A percentile compares a stretch with the other conserved stretches of the same genome.
Evolutionary conservation across 2,888 invertebrate species (phyloP).

Genomic region (Xanthia togata): DNA sequence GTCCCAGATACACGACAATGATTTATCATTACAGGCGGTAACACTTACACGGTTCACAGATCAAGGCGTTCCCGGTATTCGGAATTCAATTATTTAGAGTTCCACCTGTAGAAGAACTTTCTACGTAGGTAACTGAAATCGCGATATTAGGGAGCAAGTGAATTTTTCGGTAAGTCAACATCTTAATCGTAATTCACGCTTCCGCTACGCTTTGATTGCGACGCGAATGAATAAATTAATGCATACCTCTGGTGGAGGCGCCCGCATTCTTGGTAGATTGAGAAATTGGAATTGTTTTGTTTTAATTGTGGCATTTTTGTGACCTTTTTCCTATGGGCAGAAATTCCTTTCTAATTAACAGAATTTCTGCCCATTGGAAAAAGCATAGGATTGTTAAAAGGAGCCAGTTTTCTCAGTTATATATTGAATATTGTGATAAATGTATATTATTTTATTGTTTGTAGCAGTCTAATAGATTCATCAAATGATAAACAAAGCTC

Average conservation of each 20-base stretch:
- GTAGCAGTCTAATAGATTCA: neutral
- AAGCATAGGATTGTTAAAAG: neutral
- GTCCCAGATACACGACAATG: slow-evolving; percentile 67
- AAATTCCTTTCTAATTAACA: too few species aligned
- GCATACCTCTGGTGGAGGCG: slow-evolving; percentile 11
- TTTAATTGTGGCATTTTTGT: slow-evolving; percentile 11
- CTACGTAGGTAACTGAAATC: slow-evolving; percentile 24
- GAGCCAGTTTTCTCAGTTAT: neutral
- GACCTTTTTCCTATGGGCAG: too few species aligned
- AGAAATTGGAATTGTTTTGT: slow-evolving; percentile 41
- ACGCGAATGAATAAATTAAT: slow-evolving; percentile 53
- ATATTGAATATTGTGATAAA: neutral
- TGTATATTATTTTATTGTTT: too few species aligned
- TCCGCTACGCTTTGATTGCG: slow-evolving; percentile 47
- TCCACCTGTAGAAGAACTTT: slow-evolving; percentile 61
- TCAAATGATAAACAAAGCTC: neutral
- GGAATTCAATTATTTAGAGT: slow-evolving; percentile 81
- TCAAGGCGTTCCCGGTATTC: slow-evolving; percentile 74
- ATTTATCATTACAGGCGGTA: slow-evolving; percentile 75
- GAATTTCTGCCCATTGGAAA: neutral
- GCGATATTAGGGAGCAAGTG: slow-evolving; percentile 51
- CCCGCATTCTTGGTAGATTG: slow-evolving; percentile 47
- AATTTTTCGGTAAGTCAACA: slow-evolving; percentile 61
- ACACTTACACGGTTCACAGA: slow-evolving; percentile 65
- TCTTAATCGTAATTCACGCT: slow-evolving; percentile 54